Base-by-base conservation (phyloP, 1,140 invertebrate species). In the Callitettix versicolor region DNA sequence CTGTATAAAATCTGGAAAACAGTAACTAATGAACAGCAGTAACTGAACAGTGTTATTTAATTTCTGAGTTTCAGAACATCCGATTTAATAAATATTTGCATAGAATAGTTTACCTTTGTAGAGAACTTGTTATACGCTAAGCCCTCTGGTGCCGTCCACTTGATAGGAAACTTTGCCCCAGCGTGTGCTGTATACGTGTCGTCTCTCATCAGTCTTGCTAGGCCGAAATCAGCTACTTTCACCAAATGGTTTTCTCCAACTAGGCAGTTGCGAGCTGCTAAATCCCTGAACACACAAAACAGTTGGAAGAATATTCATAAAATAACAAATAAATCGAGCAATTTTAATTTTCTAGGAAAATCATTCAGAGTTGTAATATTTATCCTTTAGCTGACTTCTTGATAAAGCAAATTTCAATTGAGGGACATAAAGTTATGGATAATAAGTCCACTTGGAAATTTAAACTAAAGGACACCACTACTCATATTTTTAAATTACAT, bases 111-210 rank as follows among this genome's bases (percentile, higher is more conserved):
- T 69, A 79, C 77, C 72, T 97, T 98, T 26, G 95, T 98, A 59
- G 92, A 96, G 73, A 99, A 99, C 69, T 95, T 95, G 73, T 99
- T 99, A 71, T 96, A 99, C 6, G 95, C 96, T 60, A 99, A 75
- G 40, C 96, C 96, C 73, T 99, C 96, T 2, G 96, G 96, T 30
- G 96, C 95, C 2, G 96, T 98, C 96, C 96, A 99, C 72, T 99
- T 99, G 65, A 99, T 99, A 30, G 96, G 95, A 74, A 99, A 98
- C 76, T 98, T 98, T 54, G 94, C 94, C 41, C 95, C 95, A 41
- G 92, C 93, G 71, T 98, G 94, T 22, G 95, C 95, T 21, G 95
- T 98, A 72, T 99, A 98, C 0, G 86, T 89, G 66, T 97, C 94
- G 66, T 98, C 94, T 49, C 95, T 80, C 92, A 99, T 98, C 42